Conservation (phyloP, 2,113 vertebrate species). For the Cinclus mexicanus region DNA sequence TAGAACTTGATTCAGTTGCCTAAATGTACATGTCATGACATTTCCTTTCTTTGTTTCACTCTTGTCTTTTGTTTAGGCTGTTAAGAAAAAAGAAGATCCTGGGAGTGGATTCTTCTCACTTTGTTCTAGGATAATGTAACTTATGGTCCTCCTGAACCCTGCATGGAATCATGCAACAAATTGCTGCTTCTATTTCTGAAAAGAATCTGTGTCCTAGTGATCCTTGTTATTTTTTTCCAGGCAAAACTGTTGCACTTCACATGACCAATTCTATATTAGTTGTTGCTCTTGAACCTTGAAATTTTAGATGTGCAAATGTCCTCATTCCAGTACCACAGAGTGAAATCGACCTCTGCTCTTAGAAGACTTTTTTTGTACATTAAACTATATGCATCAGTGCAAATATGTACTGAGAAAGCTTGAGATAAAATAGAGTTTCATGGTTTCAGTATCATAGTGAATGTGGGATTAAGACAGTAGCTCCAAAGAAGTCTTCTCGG, state of each 20-base stretch:
- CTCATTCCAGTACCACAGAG: neutral
- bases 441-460: neutral
- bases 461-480: neutral
- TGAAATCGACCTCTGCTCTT: neutral
- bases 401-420: neutral
- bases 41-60: neutral
- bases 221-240: neutral
- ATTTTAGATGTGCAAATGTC: neutral
- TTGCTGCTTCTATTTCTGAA: neutral
- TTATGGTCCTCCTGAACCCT: neutral
- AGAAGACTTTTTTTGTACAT: neutral
- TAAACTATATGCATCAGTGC: neutral
- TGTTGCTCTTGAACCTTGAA: neutral
- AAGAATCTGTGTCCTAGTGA: neutral
- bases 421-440: neutral
- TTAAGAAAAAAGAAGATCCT: neutral
- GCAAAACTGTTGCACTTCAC: neutral
- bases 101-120: neutral
- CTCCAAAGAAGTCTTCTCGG: neutral
- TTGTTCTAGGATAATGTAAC: neutral
- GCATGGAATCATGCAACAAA: neutral
- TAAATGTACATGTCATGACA: neutral
- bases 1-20: neutral
- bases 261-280: neutral
- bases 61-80: neutral